Base-by-base conservation (phyloP, 1,140 invertebrate species). In the Potamilus streckersoni region DNA sequence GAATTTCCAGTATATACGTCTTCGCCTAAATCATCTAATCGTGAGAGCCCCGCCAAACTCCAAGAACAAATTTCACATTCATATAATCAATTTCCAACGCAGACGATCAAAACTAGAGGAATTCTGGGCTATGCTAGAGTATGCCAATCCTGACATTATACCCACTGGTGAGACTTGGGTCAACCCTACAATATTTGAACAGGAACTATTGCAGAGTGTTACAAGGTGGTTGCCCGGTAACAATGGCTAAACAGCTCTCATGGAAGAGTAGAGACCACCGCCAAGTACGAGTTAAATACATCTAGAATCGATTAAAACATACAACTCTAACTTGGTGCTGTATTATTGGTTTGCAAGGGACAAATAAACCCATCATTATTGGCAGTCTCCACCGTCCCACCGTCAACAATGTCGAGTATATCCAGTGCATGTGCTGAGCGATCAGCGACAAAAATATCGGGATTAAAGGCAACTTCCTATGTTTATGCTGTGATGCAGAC, bases 91-190 rank as follows among this genome's bases (percentile, higher is more conserved):
- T 55, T 71, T 71, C 11, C 69, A 60, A 27, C 14, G 69, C 58
- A 71, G 6, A 11, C 69, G 27, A 13, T 27, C 69, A 15, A 71
- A 71, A 59, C 59, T 5, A n/a, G 66, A 68, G 20, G 31, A 38
- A 61, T 71, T 71, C 59, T 60, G 57, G 69, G 38, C 57, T 23
- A 27, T 31, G 13, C 59, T 71, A 19, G 69, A 60, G 58, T 55
- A 71, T 13, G 27, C 16, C 5, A 27, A 61, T 20, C 59, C 27
- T 27, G 58, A 71, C 23, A 61, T 71, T 19, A 61, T 23, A 57
- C 19, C 61, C 11, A 57, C 69, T 19, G 13, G 12, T 23, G 69
- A 71, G 23, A 71, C 69, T 1, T 69, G 67, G 49, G 16, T 69
- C 49, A 15, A 57, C 0, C 16, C 67, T 20, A 20, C 3, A 12